A percentile compares a stretch with the other conserved stretches of the same genome.
phyloP scores from a whole-genome alignment of 2,888 invertebrate species.

The Yponomeuta sedellus region DNA sequence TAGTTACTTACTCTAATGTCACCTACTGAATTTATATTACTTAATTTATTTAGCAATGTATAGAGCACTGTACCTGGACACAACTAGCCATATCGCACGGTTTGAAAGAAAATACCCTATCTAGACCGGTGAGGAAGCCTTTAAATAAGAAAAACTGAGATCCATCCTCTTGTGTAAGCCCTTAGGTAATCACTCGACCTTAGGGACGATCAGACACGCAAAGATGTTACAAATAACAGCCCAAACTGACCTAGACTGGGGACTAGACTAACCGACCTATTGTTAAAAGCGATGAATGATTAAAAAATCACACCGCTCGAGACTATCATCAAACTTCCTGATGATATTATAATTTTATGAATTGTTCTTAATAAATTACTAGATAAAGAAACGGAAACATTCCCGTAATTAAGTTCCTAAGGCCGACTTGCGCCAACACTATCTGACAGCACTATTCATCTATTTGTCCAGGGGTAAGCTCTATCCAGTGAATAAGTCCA shows the following conservation, averaged over 20 bases:
- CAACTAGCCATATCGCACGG: conserved; percentile 4
- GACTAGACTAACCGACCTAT: not conserved
- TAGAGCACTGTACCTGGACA: not conserved
- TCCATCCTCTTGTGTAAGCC: not conserved
- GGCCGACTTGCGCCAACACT: no score
- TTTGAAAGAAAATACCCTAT: not conserved
- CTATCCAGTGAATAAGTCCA: no score
- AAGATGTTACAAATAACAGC: not conserved
- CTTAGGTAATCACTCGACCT: not conserved
- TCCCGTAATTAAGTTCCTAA: not conserved
- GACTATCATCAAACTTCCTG: not conserved
- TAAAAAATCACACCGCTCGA: not conserved
- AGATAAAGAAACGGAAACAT: not conserved
- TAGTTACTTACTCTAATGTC: not conserved
- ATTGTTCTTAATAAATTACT: not conserved
- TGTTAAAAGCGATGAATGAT: not conserved
- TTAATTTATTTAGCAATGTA: not conserved
- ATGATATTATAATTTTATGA: not conserved
- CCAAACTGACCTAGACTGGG: not conserved
- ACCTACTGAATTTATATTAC: not conserved
- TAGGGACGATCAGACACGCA: not conserved
- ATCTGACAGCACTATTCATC: no score
- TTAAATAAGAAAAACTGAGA: not conserved
- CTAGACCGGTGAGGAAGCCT: not conserved
- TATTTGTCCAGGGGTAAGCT: no score